Base-by-base conservation (phyloP, 2,888 invertebrate species). In the Agrochola macilenta region DNA sequence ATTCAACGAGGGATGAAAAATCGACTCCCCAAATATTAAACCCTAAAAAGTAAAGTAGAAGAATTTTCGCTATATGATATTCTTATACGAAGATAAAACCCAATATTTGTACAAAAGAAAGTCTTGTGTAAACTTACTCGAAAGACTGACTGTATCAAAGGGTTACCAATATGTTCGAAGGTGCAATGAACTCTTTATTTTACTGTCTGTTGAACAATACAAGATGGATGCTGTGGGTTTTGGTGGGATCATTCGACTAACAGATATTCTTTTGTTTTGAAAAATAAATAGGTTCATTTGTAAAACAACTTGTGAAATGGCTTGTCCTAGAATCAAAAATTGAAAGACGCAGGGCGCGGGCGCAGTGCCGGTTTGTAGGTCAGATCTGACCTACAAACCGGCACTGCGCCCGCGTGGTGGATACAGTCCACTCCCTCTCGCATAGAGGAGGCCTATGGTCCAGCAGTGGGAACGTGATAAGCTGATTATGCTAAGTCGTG, bases 151-250 rank as follows among this genome's bases (percentile, higher is more conserved):
- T 30, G 23, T 46, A 73, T 70, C 52, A 12, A 57, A 23, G 49
- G 23, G 54, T 63, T 66, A 57, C 20, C 30, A 69, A 84, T 75
- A 76, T 73, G 60, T 54, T 69, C 52, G 20, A 57, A 64, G 20
- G 86, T 43, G 52, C 83, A 86, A 76, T 83, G 86, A 86, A 78
- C 83, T 76, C n/a, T 61, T 71, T 49, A 54, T 35, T 71, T 43
- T 54, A 76, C 57, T 52, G 70, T 66, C 57, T 71, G 43, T 58
- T 35, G 39, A 23, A 68, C 46, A 26, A 75, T 61, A 70, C 49
- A 63, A 70, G 43, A 30, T 63, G 2, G 57, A 58, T 73, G 14
- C 63, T 43, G 60, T 23, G 71, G 63, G 14, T 74, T 70, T 61
- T 1, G 30, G n/a, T 30, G 43, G 39, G 8, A 20, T 46, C 2